Base-by-base conservation (phyloP, 2,888 invertebrate genomes). In the Diadegma fenestrale region DNA sequence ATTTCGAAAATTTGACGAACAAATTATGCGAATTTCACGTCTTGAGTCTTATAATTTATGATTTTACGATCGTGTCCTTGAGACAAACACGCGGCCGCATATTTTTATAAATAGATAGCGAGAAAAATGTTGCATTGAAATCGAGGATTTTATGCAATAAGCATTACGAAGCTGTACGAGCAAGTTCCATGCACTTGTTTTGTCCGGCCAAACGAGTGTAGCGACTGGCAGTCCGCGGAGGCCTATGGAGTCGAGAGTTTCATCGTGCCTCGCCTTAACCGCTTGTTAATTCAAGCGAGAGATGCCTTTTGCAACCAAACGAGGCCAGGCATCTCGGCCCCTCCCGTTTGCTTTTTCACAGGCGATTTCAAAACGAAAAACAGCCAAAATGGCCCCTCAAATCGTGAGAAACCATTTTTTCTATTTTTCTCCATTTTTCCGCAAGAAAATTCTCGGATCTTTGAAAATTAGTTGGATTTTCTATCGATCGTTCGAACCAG, bases 201-300 rank as follows among this genome's bases (percentile, higher is more conserved):
- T n/a, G 10, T 37, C 33, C 7, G 19, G 17, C 30, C 4, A 37
- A 54, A n/a, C n/a, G n/a, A 22, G 26, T 26, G 58, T 48, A 14
- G 10, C 26, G n/a, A n/a, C 26, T 2, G 22, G 43, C 1, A 43
- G 43, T 19, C 10, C 0, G 0, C n/a, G 26, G 58, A 43, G 17
- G 43, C 8, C 26, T 8, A 30, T 19, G n/a, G 61, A 19, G 63
- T 30, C 17, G 45, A 45, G 22, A 45, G 73, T 73, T 64, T 68
- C 69, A 64, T 19, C 66, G 63, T 76, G 69, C 79, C 75, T 79
- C 80, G 84, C 76, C 84, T 80, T 80, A 84, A 80, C 84, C 69
- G 80, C 80, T 84, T 80, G 84, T 84, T 84, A 84, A 84, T 84
- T 80, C 80, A 76, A 80, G 69, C 80, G 71, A 84, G 69, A 71